These are phyloP conservation scores for Parasteatoda tepidariorum DNA, from an alignment of 1,140 invertebrate genomes.

Conservation along the genomic window DNA sequence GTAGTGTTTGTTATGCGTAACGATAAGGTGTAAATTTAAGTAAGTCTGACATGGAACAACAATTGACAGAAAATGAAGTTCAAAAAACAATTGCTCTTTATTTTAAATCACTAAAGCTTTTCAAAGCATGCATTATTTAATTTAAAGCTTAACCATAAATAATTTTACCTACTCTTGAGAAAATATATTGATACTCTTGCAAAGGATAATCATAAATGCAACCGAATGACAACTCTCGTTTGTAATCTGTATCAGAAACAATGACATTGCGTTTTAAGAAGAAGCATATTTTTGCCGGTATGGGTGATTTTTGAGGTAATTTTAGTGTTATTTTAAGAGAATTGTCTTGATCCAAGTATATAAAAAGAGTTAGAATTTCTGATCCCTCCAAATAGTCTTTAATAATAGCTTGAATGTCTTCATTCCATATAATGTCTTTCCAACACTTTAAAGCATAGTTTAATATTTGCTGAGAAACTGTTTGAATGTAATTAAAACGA, in stretches of 20 bases:
- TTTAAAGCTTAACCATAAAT: no score
- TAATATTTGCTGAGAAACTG: conserved; percentile 9
- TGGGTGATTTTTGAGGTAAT: background rate
- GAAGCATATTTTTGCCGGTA: background rate
- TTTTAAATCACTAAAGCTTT: no score
- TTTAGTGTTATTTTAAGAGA: conserved; percentile 15
- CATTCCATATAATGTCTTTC: conserved; percentile 35
- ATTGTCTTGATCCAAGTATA: conserved; percentile 22
- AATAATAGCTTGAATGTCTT: conserved; percentile 36
- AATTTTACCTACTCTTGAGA: conserved; percentile 22
- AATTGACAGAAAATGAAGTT: no score
- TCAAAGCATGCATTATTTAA: no score
- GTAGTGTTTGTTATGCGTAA: no score
- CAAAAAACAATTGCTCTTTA: no score
- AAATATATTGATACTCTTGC: conserved; percentile 6
- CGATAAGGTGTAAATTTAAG: no score
- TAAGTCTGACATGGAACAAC: no score
- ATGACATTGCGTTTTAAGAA: conserved; percentile 9
- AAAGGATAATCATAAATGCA: conserved; percentile 25
- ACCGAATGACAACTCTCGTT: conserved; percentile 13
- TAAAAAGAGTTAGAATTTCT: conserved; percentile 3
- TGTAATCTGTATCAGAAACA: conserved; percentile 7
- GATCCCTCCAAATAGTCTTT: conserved; percentile 42
- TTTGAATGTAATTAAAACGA: conserved; percentile 21
- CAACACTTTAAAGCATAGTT: background rate